phyloP scores from a whole-genome alignment of 2,797 vertebrate species.

The Malurus splendens region DNA sequence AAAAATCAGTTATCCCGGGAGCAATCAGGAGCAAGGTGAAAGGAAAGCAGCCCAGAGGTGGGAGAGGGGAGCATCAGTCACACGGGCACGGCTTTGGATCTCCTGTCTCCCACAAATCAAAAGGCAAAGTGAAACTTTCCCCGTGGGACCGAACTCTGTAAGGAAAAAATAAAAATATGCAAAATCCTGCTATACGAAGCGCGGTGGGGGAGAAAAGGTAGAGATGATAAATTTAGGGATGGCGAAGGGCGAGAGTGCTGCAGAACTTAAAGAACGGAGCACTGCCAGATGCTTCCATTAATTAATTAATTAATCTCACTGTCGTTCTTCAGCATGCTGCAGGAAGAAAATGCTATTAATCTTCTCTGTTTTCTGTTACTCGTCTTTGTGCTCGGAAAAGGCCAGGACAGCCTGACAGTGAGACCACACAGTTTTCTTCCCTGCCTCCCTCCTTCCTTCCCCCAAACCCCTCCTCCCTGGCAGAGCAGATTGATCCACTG shows the following conservation, averaged over 20 bases:
- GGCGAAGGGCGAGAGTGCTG: background rate
- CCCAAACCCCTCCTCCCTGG: slow-evolving; percentile 19
- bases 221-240: background rate
- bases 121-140: background rate
- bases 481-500: slow-evolving; percentile 55
- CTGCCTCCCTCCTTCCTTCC: slow-evolving; percentile 30
- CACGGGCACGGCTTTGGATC: rapidly evolving
- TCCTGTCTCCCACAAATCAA: background rate
- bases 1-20: background rate
- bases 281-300: slow-evolving; percentile 41
- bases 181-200: rapidly evolving
- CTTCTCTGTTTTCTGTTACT: slow-evolving; percentile 69
- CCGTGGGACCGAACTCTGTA: background rate
- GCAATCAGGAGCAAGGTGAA: background rate
- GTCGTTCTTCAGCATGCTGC: slow-evolving; percentile 56
- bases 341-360: slow-evolving; percentile 65
- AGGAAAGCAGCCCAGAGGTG: background rate
- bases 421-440: slow-evolving; percentile 61
- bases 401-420: slow-evolving; percentile 67
- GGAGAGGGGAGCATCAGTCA: background rate
- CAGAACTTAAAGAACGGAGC: background rate
- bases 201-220: background rate
- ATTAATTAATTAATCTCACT: slow-evolving; percentile 62
- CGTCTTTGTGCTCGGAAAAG: slow-evolving; percentile 54
- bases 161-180: background rate